Conservation (phyloP, 2,888 invertebrate genomes). For the Biston betularia region DNA sequence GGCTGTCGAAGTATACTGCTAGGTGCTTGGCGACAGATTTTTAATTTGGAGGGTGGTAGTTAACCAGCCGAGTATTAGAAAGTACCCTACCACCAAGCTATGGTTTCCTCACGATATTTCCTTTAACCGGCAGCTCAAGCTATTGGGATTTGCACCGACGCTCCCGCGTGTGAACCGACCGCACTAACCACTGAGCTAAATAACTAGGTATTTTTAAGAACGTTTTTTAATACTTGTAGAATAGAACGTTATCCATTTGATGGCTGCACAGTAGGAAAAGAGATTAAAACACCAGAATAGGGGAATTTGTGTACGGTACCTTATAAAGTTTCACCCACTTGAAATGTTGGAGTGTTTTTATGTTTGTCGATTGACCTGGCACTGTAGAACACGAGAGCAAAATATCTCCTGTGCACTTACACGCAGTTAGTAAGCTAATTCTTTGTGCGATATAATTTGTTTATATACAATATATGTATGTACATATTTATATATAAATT, state of each 20-base stretch:
- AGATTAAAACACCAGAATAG: constrained; percentile 65
- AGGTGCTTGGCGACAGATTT: too few relatives aligned
- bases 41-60: too few relatives aligned
- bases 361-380: constrained; percentile 69
- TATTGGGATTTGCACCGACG: too few relatives aligned
- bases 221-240: neutral
- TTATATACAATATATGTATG: constrained; percentile 7
- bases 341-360: constrained; percentile 66
- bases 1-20: too few relatives aligned
- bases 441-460: constrained; percentile 22
- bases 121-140: too few relatives aligned
- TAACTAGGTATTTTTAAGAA: too few relatives aligned
- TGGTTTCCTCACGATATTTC: too few relatives aligned
- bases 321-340: constrained; percentile 86
- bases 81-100: too few relatives aligned
- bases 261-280: constrained; percentile 76
- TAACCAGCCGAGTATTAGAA: too few relatives aligned
- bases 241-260: constrained; percentile 55
- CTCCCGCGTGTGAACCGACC: too few relatives aligned
- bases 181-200: too few relatives aligned
- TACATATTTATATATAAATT: constrained; percentile 8
- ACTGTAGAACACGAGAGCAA: constrained; percentile 61
- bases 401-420: constrained; percentile 53
- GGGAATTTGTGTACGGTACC: constrained; percentile 86
- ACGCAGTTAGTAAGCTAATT: constrained; percentile 24